phyloP scores from a whole-genome alignment of 1,140 invertebrate species.

The Pentalonia nigronervosa region DNA sequence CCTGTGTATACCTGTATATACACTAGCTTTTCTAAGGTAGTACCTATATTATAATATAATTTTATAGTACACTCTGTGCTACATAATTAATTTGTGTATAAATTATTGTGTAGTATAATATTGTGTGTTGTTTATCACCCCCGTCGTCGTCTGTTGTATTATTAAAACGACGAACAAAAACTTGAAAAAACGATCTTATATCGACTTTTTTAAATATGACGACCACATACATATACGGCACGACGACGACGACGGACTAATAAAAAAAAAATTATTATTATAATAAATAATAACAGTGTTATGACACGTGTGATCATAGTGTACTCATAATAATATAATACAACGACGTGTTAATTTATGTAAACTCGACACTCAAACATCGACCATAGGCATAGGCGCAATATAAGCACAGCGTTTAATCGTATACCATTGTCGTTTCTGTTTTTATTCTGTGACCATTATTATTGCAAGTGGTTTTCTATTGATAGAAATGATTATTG shows the following conservation, averaged over 20 bases:
- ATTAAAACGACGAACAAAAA: neutral
- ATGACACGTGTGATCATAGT: neutral
- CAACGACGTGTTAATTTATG: neutral
- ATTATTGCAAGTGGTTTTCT: neutral
- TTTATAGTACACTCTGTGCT: neutral
- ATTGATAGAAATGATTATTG: neutral
- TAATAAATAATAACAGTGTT: neutral
- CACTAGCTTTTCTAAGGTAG: neutral
- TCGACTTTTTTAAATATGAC: neutral
- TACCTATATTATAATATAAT: neutral
- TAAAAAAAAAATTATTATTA: neutral
- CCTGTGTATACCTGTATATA: neutral
- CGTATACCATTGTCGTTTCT: neutral
- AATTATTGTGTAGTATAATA: neutral
- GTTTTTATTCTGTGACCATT: neutral
- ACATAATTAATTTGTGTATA: neutral
- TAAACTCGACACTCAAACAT: neutral
- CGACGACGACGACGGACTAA: constrained; percentile 39
- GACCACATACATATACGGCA: neutral
- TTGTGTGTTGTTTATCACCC: neutral
- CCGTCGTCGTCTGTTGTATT: constrained; percentile 43
- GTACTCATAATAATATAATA: neutral
- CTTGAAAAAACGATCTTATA: neutral
- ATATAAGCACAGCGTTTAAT: neutral
- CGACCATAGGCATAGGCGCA: neutral